Percentiles rank a stretch among this genome's conserved stretches.
These are phyloP conservation scores for Sarcophaga subvicina DNA, from an alignment of 2,888 invertebrate species.

Conservation along the genomic window DNA sequence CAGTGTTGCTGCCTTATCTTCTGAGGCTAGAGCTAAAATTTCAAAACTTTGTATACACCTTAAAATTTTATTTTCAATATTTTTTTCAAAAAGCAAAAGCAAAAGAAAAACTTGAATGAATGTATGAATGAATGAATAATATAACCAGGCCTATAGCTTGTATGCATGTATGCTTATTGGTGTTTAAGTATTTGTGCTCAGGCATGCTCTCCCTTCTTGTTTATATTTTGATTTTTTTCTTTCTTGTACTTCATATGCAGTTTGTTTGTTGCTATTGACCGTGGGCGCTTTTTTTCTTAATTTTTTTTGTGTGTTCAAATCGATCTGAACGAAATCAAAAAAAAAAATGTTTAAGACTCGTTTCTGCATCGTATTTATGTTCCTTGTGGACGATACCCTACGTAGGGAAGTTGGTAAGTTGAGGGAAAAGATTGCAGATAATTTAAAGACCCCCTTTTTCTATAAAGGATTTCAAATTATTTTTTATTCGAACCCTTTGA, in stretches of 20 bases:
- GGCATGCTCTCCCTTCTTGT: slow-evolving; percentile 53
- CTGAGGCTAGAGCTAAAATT: slow-evolving; percentile 65
- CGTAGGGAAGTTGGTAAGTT: too few relatives aligned
- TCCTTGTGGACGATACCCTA: too few relatives aligned
- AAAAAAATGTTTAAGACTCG: too few relatives aligned
- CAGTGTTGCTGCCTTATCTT: slow-evolving; percentile 42
- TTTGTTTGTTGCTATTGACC: slow-evolving; percentile 70
- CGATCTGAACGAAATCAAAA: too few relatives aligned
- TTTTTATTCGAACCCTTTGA: too few relatives aligned
- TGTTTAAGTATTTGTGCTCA: slow-evolving; percentile 44
- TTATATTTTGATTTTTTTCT: slow-evolving; percentile 35
- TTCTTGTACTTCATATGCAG: slow-evolving; percentile 50
- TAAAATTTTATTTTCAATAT: too few relatives aligned
- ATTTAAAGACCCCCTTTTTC: too few relatives aligned
- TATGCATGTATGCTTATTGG: not conserved
- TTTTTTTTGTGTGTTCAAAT: slow-evolving; percentile 8
- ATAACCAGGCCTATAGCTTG: slow-evolving; percentile 40
- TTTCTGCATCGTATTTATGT: too few relatives aligned
- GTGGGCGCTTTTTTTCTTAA: slow-evolving; percentile 64
- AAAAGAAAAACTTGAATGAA: slow-evolving; percentile 1
- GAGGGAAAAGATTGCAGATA: too few relatives aligned
- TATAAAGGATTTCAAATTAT: too few relatives aligned
- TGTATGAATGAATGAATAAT: slow-evolving; percentile 13
- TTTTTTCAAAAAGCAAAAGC: slow-evolving; percentile 24
- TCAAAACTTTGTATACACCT: slow-evolving; percentile 44